Evolutionary conservation across 2,113 vertebrate genomes (phyloP).

Genomic region (Syrmaticus mikado): DNA sequence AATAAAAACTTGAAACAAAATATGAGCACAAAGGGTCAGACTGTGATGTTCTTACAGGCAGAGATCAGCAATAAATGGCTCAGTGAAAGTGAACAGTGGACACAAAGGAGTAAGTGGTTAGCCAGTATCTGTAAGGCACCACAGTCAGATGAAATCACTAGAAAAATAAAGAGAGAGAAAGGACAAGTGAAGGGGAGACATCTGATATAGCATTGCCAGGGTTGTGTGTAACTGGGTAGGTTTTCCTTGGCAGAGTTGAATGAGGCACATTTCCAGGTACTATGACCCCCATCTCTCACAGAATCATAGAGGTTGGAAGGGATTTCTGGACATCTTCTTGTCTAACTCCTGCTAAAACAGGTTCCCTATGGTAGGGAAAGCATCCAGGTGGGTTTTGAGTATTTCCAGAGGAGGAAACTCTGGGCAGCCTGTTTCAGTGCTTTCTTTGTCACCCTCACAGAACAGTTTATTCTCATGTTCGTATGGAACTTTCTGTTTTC

Average conservation of each 20-base stretch:
- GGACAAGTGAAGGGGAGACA: neutral
- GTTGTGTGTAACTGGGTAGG: neutral
- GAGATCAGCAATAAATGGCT: neutral
- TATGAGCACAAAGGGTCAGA: neutral
- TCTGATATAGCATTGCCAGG: neutral
- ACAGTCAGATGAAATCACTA: neutral
- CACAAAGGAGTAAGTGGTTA: neutral
- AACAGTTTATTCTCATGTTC: no score
- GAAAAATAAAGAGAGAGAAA: neutral
- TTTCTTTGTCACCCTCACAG: no score
- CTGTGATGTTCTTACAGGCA: neutral
- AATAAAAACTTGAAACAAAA: neutral
- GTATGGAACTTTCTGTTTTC: no score
- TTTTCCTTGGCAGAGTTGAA: neutral
- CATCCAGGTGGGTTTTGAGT: no score
- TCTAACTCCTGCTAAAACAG: no score
- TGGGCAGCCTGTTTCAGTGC: no score
- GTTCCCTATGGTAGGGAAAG: no score
- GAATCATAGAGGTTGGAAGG: no score
- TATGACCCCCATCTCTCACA: neutral
- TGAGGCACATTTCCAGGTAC: neutral
- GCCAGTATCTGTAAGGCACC: neutral
- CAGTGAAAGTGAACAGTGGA: neutral
- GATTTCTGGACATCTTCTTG: no score
- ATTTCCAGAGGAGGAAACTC: no score